Conservation (phyloP, 2,797 vertebrate species). For the Aphelocoma californica region DNA sequence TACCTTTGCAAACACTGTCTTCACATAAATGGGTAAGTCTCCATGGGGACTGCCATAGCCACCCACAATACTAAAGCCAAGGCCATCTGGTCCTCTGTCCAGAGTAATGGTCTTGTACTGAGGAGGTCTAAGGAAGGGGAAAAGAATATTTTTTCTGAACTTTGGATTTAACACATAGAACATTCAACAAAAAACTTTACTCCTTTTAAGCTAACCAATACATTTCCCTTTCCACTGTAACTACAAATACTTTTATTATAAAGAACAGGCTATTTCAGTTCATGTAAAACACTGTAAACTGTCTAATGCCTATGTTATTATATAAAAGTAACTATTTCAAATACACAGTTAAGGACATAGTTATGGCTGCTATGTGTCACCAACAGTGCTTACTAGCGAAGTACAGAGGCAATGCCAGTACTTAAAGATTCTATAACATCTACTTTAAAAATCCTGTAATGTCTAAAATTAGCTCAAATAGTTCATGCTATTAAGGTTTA, state of each 20-base stretch:
- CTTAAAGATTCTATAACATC: neutral
- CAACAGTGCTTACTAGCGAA: neutral
- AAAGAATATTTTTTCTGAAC: neutral
- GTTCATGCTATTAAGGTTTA: neutral
- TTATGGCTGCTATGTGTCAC: neutral
- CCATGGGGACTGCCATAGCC: constrained; percentile 95
- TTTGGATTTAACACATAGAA: neutral
- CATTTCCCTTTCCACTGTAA: neutral
- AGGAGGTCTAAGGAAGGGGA: constrained; percentile 81
- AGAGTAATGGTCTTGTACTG: constrained; percentile 93
- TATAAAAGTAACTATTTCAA: neutral
- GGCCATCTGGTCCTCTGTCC: constrained; percentile 92
- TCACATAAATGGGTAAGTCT: constrained; percentile 96
- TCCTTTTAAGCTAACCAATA: neutral
- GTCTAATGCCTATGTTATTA: neutral
- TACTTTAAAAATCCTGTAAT: neutral
- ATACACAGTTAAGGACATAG: neutral
- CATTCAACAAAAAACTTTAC: neutral
- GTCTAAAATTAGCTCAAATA: neutral
- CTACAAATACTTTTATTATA: neutral
- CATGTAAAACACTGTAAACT: neutral
- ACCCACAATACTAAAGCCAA: constrained; percentile 98
- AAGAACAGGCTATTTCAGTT: neutral
- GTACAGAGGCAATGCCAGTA: neutral
- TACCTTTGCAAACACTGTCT: constrained; percentile 97